Percentiles rank a stretch among this genome's conserved stretches.
These are phyloP conservation scores for Nerophis ophidion DNA, from an alignment of 2,113 vertebrate genomes.

Conservation along the genomic window DNA sequence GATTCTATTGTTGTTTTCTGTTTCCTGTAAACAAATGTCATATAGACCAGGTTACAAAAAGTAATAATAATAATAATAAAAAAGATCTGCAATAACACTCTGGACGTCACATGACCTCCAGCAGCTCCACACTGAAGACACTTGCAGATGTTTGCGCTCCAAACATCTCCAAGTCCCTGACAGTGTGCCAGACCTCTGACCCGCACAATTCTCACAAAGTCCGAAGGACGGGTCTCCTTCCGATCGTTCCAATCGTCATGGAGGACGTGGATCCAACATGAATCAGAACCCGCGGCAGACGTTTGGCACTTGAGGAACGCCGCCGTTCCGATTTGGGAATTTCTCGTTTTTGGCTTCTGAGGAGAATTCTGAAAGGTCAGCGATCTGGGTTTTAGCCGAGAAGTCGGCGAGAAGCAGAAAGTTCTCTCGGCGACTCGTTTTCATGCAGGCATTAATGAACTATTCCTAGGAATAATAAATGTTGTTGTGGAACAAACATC, in stretches of 20 bases:
- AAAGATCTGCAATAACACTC: constrained; percentile 79
- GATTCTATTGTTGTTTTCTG: constrained; percentile 74
- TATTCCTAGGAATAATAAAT: constrained; percentile 99
- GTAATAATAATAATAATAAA: constrained; percentile 41
- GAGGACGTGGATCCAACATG: too few relatives aligned
- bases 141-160: constrained; percentile 68
- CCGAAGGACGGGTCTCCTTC: too few relatives aligned
- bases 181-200: constrained; percentile 67
- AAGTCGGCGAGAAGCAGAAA: constrained; percentile 77
- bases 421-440: too few relatives aligned
- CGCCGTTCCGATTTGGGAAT: constrained; percentile 99
- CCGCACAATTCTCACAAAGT: constrained; percentile 75
- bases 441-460: constrained; percentile 62
- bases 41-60: constrained; percentile 74
- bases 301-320: constrained; percentile 69
- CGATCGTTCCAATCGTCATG: too few relatives aligned
- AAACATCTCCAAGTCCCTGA: background rate
- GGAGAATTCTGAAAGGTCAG: constrained; percentile 94
- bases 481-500: constrained; percentile 83
- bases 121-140: constrained; percentile 55
- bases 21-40: constrained; percentile 92
- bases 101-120: constrained; percentile 76
- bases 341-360: constrained; percentile 82
- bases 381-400: constrained; percentile 77
- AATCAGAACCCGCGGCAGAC: too few relatives aligned